A percentile compares a stretch with the other conserved stretches of the same genome.
Evolutionary conservation across 2,113 vertebrate species (phyloP).

Genomic region (Alexandromys fortis): DNA sequence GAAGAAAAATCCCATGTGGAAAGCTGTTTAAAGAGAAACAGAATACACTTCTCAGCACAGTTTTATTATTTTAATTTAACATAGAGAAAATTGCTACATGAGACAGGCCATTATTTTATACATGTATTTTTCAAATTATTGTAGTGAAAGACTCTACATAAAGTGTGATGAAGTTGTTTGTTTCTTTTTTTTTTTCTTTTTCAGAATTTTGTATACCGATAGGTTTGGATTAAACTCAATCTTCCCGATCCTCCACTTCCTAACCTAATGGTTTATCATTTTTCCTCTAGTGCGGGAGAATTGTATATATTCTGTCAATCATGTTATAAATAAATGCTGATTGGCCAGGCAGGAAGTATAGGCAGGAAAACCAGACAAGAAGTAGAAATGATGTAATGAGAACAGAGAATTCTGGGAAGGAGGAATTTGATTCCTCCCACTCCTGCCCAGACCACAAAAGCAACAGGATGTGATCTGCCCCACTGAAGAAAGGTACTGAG

Average conservation of each 20-base stretch:
- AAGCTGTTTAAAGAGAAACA: neutral
- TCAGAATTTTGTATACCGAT: neutral
- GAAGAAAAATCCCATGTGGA: neutral
- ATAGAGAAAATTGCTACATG: neutral
- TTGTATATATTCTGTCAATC: too few species aligned
- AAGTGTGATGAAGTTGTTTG: neutral
- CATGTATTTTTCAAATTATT: neutral
- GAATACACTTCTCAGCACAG: neutral
- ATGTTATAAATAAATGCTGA: too few species aligned
- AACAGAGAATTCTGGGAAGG: too few species aligned
- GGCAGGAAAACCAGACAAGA: too few species aligned
- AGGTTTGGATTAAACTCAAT: neutral
- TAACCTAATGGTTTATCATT: neutral
- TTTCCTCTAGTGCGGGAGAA: too few species aligned
- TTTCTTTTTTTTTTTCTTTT: neutral
- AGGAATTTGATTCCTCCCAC: too few species aligned
- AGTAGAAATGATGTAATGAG: too few species aligned
- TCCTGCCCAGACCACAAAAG: too few species aligned
- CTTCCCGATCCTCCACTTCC: too few species aligned
- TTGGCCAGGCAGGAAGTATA: too few species aligned
- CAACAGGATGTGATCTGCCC: too few species aligned
- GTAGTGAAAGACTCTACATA: neutral
- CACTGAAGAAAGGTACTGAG: too few species aligned
- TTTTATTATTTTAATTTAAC: constrained; percentile 10
- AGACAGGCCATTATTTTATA: neutral